Evolutionary conservation across 2,797 vertebrate species (phyloP), one percentile per base, ranked within the genome.

Genomic region (Amblyraja radiata): DNA sequence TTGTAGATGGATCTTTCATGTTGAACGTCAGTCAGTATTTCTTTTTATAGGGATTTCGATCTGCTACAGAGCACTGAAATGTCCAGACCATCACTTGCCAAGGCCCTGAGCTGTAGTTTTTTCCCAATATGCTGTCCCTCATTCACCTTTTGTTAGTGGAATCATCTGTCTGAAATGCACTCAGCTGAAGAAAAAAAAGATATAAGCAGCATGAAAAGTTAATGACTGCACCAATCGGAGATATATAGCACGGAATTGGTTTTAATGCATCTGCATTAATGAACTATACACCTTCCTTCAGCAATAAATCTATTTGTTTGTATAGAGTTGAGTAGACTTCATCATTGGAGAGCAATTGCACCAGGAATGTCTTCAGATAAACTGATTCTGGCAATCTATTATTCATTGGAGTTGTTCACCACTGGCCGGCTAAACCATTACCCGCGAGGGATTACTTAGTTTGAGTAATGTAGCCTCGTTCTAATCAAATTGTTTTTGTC

Each of bases 321-420:
- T 39, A 16, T 36, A 14, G 11, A 6, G n/a, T 79, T 79, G 78
- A 16, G 32, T 79, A 36, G 14, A 39, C 78, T 79, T 79, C 78
- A 79, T 88, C 61, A 88, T 61, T 88, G n/a, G 61, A 18, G 14
- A 36, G 32, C 14, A 32, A 65, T 32, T 65, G n/a, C 84, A 88
- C 61, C 32, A 36, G 1, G n/a, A 32, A 88, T 65, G 63, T 9
- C n/a, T 65, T 86, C 61, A 65, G 83, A 32, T 86, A 65, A 88
- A 88, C 84, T 88, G 61, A 68, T 88, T 32, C 63, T 68, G n/a
- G 6, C n/a, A 68, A 71, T 88, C 61, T 21, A 88, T 88, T 68
- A 88, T 88, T 68, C n/a, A 88, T 36, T 4, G 61, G 61, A 36
- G 61, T 16, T 18, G n/a, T 88, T 68, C 84, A 65, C 84, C 68